phyloP scores from a whole-genome alignment of 2,888 invertebrate species.

The Dusona sp. region DNA sequence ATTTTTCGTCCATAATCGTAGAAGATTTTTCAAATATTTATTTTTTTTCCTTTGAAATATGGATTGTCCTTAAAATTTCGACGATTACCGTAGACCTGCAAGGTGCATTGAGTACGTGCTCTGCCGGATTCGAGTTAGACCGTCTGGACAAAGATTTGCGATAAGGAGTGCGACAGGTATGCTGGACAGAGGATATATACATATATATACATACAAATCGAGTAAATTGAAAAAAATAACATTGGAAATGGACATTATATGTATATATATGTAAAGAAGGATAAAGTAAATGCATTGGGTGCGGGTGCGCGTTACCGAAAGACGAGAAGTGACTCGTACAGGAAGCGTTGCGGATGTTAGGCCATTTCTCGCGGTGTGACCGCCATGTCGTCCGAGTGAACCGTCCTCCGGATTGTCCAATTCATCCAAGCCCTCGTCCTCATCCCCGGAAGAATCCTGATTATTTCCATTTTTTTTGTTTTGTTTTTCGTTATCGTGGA shows the following conservation, averaged over 20 bases:
- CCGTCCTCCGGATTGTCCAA: constrained; percentile 83
- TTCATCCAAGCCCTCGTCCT: constrained; percentile 83
- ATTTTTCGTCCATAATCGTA: background rate
- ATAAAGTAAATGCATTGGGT: constrained; percentile 41
- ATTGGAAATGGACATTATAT: background rate
- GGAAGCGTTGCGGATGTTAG: constrained; percentile 83
- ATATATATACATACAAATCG: constrained; percentile 12
- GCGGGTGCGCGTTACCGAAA: constrained; percentile 79
- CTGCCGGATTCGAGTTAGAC: constrained; percentile 33
- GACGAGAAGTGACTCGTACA: constrained; percentile 82
- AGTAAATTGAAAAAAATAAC: background rate
- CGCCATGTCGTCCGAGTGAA: constrained; percentile 79
- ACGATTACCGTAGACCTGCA: constrained; percentile 27
- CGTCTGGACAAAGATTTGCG: constrained; percentile 49
- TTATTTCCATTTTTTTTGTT: constrained; percentile 49
- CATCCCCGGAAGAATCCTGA: constrained; percentile 83
- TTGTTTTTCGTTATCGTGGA: constrained; percentile 11
- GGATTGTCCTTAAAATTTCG: constrained; percentile 1
- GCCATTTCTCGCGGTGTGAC: constrained; percentile 81
- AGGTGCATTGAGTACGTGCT: constrained; percentile 51
- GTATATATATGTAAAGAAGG: constrained; percentile 6
- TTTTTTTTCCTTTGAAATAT: background rate
- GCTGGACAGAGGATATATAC: constrained; percentile 40
- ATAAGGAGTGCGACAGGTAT: constrained; percentile 59
- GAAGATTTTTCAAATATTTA: background rate